phyloP scores from a whole-genome alignment of 2,888 invertebrate species.

The Caenorhabditis doughertyi region DNA sequence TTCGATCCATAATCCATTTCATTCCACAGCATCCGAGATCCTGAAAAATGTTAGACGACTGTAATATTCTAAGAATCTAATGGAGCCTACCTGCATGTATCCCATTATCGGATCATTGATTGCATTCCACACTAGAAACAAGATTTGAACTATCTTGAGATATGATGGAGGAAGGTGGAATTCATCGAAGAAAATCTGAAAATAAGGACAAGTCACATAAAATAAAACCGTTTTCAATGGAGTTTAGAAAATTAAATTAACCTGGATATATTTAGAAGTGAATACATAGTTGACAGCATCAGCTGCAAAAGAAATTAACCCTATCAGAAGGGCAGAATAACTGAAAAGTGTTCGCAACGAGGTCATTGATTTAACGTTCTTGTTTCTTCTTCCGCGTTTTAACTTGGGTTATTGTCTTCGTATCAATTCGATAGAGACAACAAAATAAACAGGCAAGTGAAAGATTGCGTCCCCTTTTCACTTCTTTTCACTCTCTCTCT shows the following conservation, averaged over 20 bases:
- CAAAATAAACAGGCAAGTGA: conserved; percentile 41
- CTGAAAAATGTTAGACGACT: conserved; percentile 60
- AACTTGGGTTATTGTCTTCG: conserved; percentile 1
- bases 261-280: conserved; percentile 60
- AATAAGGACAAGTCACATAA: neutral
- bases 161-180: conserved; percentile 67
- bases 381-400: conserved; percentile 25
- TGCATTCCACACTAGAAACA: conserved; percentile 75
- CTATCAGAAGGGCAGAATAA: conserved; percentile 48
- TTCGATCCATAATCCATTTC: conserved; percentile 76
- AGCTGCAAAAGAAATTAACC: conserved; percentile 45
- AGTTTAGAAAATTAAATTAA: conserved; percentile 8
- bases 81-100: conserved; percentile 67
- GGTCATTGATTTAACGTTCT: conserved; percentile 18
- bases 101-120: conserved; percentile 76
- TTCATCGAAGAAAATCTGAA: conserved; percentile 72
- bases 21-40: conserved; percentile 75
- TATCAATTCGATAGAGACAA: conserved; percentile 38
- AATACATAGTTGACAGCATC: conserved; percentile 46
- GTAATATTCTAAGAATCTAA: neutral
- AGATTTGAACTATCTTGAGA: conserved; percentile 69
- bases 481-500: conserved; percentile 31
- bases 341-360: conserved; percentile 37
- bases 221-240: neutral
- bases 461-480: neutral